phyloP scores from a whole-genome alignment of 2,888 invertebrate genomes.

The Creontiades dilutus region DNA sequence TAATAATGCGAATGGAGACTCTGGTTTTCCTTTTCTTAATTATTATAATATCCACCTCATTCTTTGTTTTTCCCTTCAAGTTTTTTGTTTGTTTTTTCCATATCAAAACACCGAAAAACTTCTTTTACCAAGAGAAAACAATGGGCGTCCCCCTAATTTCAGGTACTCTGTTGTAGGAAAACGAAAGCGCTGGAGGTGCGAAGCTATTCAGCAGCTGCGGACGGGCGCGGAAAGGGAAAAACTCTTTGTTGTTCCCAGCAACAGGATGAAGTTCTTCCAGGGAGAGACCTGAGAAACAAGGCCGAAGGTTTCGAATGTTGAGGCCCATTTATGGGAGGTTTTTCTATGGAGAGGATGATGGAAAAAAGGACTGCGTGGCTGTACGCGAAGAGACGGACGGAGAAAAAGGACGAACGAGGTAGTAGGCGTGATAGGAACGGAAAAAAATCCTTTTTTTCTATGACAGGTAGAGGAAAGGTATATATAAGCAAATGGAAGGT shows the following conservation, averaged over 20 bases:
- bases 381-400: neutral
- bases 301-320: constrained; percentile 29
- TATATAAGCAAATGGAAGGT: constrained; percentile 57
- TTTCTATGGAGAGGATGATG: constrained; percentile 45
- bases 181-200: constrained; percentile 25
- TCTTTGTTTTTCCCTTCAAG: constrained; percentile 18
- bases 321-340: constrained; percentile 22
- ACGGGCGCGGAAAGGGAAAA: constrained; percentile 33
- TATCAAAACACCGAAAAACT: constrained; percentile 33
- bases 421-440: constrained; percentile 18
- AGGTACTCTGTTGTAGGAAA: constrained; percentile 28
- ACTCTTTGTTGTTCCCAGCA: neutral
- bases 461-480: constrained; percentile 48
- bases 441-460: constrained; percentile 42
- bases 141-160: constrained; percentile 44
- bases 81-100: constrained; percentile 9
- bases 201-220: constrained; percentile 32
- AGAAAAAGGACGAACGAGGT: constrained; percentile 27
- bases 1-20: constrained; percentile 50
- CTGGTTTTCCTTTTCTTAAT: constrained; percentile 51
- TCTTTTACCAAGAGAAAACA: constrained; percentile 32
- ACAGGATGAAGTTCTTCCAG: constrained; percentile 37
- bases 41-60: constrained; percentile 34
- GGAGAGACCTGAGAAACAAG: neutral
- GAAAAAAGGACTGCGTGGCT: constrained; percentile 31